These are phyloP conservation scores for Grammomys surdaster DNA, from an alignment of 2,113 vertebrate species.

Conservation along the genomic window DNA sequence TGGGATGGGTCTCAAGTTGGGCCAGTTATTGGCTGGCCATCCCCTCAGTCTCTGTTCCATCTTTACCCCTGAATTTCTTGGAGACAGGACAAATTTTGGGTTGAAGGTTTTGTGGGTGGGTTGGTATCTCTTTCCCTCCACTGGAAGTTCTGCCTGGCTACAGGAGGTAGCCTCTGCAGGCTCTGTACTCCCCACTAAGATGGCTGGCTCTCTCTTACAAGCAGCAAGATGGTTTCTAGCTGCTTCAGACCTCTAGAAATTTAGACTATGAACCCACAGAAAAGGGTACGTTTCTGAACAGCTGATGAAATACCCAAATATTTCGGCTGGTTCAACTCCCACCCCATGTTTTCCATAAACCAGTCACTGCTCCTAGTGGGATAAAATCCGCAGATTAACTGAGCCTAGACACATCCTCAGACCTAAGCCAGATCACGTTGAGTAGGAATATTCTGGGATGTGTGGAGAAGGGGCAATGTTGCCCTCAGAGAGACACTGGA, in stretches of 20 bases:
- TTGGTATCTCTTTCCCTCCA: too few species aligned
- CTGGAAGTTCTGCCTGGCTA: too few species aligned
- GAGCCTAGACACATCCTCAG: background rate
- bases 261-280: background rate
- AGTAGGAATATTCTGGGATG: background rate
- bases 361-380: background rate
- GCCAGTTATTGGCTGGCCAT: too few species aligned
- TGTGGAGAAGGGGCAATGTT: background rate
- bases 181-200: too few species aligned
- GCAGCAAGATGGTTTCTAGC: background rate
- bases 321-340: background rate
- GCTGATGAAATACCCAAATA: constrained; percentile 13
- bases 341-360: background rate
- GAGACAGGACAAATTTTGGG: too few species aligned
- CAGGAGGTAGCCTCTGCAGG: too few species aligned
- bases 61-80: too few species aligned
- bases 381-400: constrained; percentile 16
- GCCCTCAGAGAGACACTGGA: background rate
- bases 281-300: constrained; percentile 6
- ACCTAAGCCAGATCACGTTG: background rate
- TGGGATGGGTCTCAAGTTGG: too few species aligned
- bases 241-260: background rate
- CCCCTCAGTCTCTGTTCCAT: too few species aligned
- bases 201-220: too few species aligned
- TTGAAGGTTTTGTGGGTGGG: too few species aligned